Evolutionary conservation across 2,888 invertebrate genomes (phyloP), one percentile per base, ranked within the genome.

Genomic region (Oconnorella tubifera): DNA sequence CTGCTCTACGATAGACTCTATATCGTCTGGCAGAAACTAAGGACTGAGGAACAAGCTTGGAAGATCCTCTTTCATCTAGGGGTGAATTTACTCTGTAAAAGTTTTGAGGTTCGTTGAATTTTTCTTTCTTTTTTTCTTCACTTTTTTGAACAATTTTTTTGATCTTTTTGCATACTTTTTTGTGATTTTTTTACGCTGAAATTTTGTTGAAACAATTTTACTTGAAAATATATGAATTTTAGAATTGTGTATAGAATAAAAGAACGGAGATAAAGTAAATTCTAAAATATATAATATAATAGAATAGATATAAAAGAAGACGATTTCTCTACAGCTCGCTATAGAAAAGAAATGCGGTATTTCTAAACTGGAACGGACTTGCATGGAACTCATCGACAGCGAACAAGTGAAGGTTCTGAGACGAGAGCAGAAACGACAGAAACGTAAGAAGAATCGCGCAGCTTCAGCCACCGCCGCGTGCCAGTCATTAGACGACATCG

Each of bases 11-110:
- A 94, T 79, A 86, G 93, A 65, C 86, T 96, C 57, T 90, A 93
- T 79, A 88, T 90, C 72, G 89, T 95, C 68, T 90, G 91, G 75
- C 87, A 92, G 74, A 88, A 92, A 62, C 85, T 95, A 75, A 87
- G 90, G 64, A 92, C 93, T 80, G 93, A 94, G 79, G 94, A 94
- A 81, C 90, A 91, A 78, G 92, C 93, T n/a, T 94, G 93, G 84
- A 91, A 92, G 83, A 90, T 93, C 60, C 87, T 95, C 68, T 92
- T 14, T 19, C 40, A 40, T 40, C 40, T 40, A 6, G 6, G 10
- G 10, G 19, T 40, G 40, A 19, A 40, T 40, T 6, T 40, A 19
- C 40, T 40, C 10, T 19, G 6, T 14, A 6, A 40, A 19, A 40
- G 40, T 19, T 40, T 40, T 40, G 40, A 40, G 40, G 40, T 40